Conservation (phyloP, 2,113 vertebrate genomes). For the Procavia capensis region DNA sequence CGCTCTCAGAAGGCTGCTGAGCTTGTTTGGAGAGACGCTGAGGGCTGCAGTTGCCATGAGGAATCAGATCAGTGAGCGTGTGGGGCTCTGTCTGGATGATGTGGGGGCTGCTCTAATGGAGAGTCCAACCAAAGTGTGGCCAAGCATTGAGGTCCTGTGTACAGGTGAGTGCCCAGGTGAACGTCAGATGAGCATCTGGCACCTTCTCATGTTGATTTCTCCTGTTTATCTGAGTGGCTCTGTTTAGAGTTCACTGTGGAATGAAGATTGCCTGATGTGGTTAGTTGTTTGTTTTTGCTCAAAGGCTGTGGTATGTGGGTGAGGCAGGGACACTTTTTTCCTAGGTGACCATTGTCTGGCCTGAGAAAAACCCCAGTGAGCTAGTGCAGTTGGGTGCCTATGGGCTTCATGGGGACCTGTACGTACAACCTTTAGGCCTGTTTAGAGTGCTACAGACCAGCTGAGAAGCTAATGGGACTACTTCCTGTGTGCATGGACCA, state of each 20-base stretch:
- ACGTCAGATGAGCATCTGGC: too few relatives aligned
- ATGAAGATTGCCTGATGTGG: neutral
- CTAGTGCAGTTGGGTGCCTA: neutral
- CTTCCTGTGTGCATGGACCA: neutral
- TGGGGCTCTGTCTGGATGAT: constrained; percentile 86
- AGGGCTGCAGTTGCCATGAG: constrained; percentile 87
- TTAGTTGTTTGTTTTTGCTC: neutral
- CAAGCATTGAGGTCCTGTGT: rapidly evolving
- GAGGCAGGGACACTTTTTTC: neutral
- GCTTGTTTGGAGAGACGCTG: constrained; percentile 90
- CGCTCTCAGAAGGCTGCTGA: constrained; percentile 89
- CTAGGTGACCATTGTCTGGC: neutral
- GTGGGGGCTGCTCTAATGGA: neutral
- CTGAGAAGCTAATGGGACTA: neutral
- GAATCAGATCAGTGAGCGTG: constrained; percentile 90
- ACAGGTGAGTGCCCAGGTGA: constrained; percentile 36
- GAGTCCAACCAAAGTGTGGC: neutral
- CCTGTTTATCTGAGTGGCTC: neutral
- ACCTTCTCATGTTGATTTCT: neutral
- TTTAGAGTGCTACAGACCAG: neutral
- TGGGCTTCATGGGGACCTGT: neutral
- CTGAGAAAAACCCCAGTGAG: neutral
- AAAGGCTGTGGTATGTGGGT: neutral
- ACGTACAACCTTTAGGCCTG: neutral
- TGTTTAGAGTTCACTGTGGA: neutral